phyloP scores from a whole-genome alignment of 2,113 vertebrate genomes.

The Campylorhamphus procurvoides region DNA sequence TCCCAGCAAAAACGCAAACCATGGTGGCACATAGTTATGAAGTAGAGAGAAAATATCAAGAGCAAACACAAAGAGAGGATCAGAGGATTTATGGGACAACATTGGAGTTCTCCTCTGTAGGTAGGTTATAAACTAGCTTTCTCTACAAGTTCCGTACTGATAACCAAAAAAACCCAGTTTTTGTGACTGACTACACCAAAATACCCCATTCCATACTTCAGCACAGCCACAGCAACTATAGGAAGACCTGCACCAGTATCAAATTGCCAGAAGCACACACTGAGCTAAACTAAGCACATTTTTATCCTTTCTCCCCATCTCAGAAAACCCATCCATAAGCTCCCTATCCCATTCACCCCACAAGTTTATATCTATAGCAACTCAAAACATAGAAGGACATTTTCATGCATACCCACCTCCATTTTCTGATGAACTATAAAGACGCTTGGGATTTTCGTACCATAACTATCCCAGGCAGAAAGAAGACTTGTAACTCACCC shows the following conservation, averaged over 20 bases:
- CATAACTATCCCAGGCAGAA: background rate
- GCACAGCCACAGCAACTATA: background rate
- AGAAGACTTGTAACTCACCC: background rate
- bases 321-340: background rate
- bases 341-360: background rate
- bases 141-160: background rate
- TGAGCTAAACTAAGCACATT: background rate
- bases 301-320: background rate
- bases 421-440: background rate
- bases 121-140: background rate
- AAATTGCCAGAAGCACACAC: background rate
- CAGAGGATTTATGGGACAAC: background rate
- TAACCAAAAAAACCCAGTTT: background rate
- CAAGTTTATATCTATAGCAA: background rate
- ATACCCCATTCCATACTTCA: background rate
- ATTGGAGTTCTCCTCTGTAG: background rate
- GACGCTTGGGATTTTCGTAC: background rate
- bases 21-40: background rate
- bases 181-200: background rate
- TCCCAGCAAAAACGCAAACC: conserved; percentile 15
- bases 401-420: background rate
- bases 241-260: background rate
- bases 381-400: background rate
- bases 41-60: background rate
- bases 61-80: background rate